Evolutionary conservation across 2,888 invertebrate genomes (phyloP).

Genomic region (Phortica magna): DNA sequence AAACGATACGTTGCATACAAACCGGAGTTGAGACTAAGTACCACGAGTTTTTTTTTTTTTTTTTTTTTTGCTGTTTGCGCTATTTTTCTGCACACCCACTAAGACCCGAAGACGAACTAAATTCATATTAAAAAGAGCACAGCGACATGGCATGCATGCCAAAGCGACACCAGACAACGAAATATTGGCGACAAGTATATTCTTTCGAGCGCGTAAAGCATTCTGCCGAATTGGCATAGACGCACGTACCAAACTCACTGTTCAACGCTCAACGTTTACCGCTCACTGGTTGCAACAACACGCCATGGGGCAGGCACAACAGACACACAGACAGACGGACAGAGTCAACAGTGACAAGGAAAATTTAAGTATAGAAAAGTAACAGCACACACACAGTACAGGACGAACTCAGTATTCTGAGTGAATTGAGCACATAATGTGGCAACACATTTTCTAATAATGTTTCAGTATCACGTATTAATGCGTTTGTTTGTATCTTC

Average conservation of each 20-base stretch:
- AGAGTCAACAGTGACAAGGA: background rate
- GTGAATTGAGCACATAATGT: slow-evolving; percentile 58
- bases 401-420: background rate
- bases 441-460: slow-evolving; percentile 73
- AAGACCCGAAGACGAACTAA: slow-evolving; percentile 67
- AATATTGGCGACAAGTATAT: slow-evolving; percentile 26
- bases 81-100: slow-evolving; percentile 36
- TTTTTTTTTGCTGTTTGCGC: background rate
- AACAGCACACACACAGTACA: background rate
- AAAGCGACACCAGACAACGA: slow-evolving; percentile 42
- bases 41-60: background rate
- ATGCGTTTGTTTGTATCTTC: slow-evolving; percentile 76
- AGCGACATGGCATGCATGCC: slow-evolving; percentile 64
- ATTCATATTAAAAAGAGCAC: slow-evolving; percentile 69
- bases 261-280: background rate
- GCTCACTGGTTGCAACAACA: slow-evolving; percentile 14
- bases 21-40: background rate
- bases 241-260: slow-evolving; percentile 24
- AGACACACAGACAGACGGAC: background rate
- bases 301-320: slow-evolving; percentile 18
- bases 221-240: slow-evolving; percentile 20
- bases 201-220: background rate
- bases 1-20: slow-evolving; percentile 20
- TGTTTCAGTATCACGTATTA: slow-evolving; percentile 74
- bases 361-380: background rate